Conservation (phyloP, 2,888 invertebrate species). For the Drosophila lutescens region DNA sequence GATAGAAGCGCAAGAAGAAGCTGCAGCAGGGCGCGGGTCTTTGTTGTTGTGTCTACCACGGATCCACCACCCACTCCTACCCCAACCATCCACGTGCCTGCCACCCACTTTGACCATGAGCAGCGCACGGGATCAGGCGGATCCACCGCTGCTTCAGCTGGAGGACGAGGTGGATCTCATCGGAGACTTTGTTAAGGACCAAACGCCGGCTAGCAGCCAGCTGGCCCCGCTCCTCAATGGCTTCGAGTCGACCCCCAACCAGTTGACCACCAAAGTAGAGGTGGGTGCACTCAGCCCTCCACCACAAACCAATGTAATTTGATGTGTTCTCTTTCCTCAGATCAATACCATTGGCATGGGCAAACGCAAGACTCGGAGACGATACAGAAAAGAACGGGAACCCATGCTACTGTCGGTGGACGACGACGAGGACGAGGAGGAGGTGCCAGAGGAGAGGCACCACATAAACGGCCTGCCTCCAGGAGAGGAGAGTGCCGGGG, state of each 20-base stretch:
- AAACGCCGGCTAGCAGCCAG: conserved; percentile 35
- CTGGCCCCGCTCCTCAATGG: conserved; percentile 56
- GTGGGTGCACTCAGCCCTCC: conserved; percentile 42
- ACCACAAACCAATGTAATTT: not conserved
- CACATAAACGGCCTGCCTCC: conserved; percentile 37
- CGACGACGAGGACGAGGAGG: conserved; percentile 54
- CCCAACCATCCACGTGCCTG: conserved; percentile 27
- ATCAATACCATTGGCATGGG: conserved; percentile 78
- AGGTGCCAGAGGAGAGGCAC: conserved; percentile 58
- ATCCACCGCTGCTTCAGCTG: conserved; percentile 88
- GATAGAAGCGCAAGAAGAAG: conserved; percentile 24
- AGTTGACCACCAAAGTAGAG: conserved; percentile 75
- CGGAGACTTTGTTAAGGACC: conserved; percentile 77
- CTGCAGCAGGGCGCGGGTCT: conserved; percentile 47
- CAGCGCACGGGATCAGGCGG: conserved; percentile 83
- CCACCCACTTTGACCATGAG: conserved; percentile 41
- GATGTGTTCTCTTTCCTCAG: conserved; percentile 41
- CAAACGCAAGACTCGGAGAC: conserved; percentile 69
- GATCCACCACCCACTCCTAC: conserved; percentile 26
- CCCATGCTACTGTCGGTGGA: conserved; percentile 76
- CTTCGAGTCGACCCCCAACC: conserved; percentile 44
- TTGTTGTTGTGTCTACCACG: conserved; percentile 54
- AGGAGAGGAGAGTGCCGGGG: conserved; percentile 47
- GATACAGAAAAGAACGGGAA: conserved; percentile 63
- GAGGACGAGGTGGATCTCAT: conserved; percentile 85